Conservation (phyloP, 2,113 vertebrate species). For the Pseudois nayaur region DNA sequence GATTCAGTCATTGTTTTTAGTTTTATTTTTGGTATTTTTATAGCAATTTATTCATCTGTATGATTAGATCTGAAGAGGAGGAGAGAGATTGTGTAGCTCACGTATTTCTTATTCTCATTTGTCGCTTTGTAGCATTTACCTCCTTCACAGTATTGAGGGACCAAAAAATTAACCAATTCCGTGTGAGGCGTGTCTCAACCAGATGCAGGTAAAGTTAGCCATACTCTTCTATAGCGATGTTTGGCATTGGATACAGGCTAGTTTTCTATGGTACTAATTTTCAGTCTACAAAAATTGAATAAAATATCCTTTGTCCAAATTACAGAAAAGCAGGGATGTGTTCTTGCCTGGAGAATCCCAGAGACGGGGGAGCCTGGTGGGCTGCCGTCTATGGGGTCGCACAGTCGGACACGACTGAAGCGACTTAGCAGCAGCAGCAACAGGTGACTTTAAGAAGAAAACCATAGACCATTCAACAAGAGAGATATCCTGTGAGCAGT, state of each 20-base stretch:
- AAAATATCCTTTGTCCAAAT: neutral
- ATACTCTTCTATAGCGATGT: neutral
- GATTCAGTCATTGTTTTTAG: conserved; percentile 78
- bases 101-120: conserved; percentile 62
- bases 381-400: too few species aligned
- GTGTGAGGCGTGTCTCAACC: neutral
- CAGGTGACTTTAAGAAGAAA: neutral
- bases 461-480: conserved; percentile 22
- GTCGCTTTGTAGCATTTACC: conserved; percentile 40
- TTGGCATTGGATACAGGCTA: neutral
- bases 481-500: neutral
- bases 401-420: too few species aligned
- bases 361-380: too few species aligned
- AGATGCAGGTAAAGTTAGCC: conserved; percentile 27
- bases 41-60: conserved; percentile 78
- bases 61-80: conserved; percentile 77
- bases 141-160: conserved; percentile 45
- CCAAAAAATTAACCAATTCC: conserved; percentile 59
- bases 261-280: neutral
- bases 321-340: neutral
- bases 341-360: too few species aligned
- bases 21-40: conserved; percentile 71
- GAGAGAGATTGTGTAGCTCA: conserved; percentile 63
- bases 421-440: too few species aligned
- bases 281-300: neutral